A percentile compares a stretch with the other conserved stretches of the same genome.
These are phyloP conservation scores for Cosmopolites sordidus DNA, from an alignment of 2,888 invertebrate genomes.

Conservation along the genomic window DNA sequence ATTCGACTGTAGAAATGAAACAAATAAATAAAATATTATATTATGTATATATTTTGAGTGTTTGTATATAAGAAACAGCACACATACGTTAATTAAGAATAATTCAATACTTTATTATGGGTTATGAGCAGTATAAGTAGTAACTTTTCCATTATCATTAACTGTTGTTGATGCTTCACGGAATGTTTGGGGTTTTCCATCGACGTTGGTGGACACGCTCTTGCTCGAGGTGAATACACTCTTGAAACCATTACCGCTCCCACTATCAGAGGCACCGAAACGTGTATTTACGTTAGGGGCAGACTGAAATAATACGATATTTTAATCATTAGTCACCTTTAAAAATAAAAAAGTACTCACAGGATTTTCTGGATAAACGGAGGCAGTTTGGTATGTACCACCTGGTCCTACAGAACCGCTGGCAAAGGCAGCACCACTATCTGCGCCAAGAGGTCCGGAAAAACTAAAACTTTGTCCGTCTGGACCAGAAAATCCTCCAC, in stretches of 20 bases:
- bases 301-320: slow-evolving; percentile 43
- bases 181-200: slow-evolving; percentile 55
- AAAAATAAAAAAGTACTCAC: slow-evolving; percentile 47
- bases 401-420: slow-evolving; percentile 54
- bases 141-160: slow-evolving; percentile 70
- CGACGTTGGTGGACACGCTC: slow-evolving; percentile 55
- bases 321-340: neutral
- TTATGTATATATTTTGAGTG: neutral
- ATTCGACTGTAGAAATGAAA: too few species aligned
- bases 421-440: slow-evolving; percentile 50
- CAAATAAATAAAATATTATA: too few species aligned
- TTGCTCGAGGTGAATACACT: slow-evolving; percentile 64
- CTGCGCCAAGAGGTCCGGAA: slow-evolving; percentile 23
- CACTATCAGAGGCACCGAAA: slow-evolving; percentile 37
- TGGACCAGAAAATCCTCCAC: slow-evolving; percentile 22
- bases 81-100: neutral
- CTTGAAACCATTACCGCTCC: slow-evolving; percentile 41
- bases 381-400: slow-evolving; percentile 56
- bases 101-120: slow-evolving; percentile 33
- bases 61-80: neutral
- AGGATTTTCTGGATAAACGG: slow-evolving; percentile 58
- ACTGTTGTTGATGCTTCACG: slow-evolving; percentile 62
- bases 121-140: slow-evolving; percentile 55
- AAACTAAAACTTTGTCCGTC: slow-evolving; percentile 24
- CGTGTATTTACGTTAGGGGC: slow-evolving; percentile 51